phyloP scores from a whole-genome alignment of 2,113 vertebrate species.

The Helogale parvula region DNA sequence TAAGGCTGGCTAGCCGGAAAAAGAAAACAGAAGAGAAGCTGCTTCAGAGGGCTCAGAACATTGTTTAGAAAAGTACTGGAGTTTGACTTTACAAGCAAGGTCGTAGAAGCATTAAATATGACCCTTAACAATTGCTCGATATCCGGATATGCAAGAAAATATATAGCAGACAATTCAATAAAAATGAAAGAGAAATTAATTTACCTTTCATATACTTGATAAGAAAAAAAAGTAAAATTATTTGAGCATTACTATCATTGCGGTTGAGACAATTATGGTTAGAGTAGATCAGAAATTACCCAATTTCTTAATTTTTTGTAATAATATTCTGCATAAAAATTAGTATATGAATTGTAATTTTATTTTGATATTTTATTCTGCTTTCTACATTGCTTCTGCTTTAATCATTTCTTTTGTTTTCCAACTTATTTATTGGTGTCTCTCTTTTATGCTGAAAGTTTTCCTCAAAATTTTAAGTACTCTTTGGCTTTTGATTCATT shows the following conservation, averaged over 20 bases:
- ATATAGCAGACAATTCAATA: neutral
- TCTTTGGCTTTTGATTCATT: neutral
- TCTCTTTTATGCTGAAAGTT: neutral
- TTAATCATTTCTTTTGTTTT: neutral
- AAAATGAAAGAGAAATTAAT: conserved; percentile 17
- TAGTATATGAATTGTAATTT: neutral
- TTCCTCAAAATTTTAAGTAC: neutral
- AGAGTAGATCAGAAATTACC: neutral
- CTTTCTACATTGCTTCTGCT: neutral
- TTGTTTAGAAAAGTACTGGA: neutral
- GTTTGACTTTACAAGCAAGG: conserved; percentile 1
- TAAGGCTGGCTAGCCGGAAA: neutral
- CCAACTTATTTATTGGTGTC: neutral
- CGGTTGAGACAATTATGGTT: neutral
- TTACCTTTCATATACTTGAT: neutral
- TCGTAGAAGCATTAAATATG: neutral
- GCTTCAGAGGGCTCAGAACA: neutral
- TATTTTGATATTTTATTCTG: neutral
- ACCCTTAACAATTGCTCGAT: neutral
- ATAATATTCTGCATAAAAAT: neutral
- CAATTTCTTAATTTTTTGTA: neutral
- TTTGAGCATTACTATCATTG: neutral
- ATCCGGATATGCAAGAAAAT: neutral
- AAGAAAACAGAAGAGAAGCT: neutral
- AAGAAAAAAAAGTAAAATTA: conserved; percentile 20